Evolutionary conservation across 2,797 vertebrate species (phyloP), one percentile per base, ranked within the genome.

Genomic region (Adrianichthys oophorus): DNA sequence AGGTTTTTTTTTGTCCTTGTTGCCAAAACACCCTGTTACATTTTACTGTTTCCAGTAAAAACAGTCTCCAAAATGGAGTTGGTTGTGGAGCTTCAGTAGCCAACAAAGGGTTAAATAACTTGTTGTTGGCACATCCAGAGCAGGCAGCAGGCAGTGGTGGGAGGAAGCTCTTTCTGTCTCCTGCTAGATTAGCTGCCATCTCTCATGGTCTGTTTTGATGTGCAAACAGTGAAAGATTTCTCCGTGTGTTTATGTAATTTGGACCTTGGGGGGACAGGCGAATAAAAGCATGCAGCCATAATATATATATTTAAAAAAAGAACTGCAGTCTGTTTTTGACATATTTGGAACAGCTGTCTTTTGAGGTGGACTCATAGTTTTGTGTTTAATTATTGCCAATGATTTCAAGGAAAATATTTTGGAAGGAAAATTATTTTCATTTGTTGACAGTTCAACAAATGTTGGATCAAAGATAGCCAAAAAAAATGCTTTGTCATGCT

Each of bases 131-230:
- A 70, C 62, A 68, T 79, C 60, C 65, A 57, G 59, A 70, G 72
- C 68, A 72, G 76, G 59, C 79, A 66, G 72, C 29, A 67, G 63
- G 58, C 70, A 51, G 68, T 23, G 45, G 79, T 73, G 76, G 79
- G 81, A 68, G 82, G 84, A 85, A 82, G 76, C 64, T 56, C 45
- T 57, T 56, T 43, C 55, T 59, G 62, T 84, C 83, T 87, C 71
- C 62, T 52, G 56, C 55, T 60, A 69, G 68, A 82, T 81, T 84
- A 78, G 79, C 82, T 80, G 71, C 53, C 48, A 19, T 76, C 67
- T 66, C 65, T 65, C 40, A 16, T 80, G 75, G 77, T 79, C 80
- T 82, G 74, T 74, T 85, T 83, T 81, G 70, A 56, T 76, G 40
- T 58, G 53, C 52, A 15, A 80, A 78, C 48, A 65, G 61, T 57